Percentiles rank a stretch among this genome's conserved stretches.
These are phyloP conservation scores for Dynastes maya DNA, from an alignment of 2,888 invertebrate genomes.

Conservation along the genomic window DNA sequence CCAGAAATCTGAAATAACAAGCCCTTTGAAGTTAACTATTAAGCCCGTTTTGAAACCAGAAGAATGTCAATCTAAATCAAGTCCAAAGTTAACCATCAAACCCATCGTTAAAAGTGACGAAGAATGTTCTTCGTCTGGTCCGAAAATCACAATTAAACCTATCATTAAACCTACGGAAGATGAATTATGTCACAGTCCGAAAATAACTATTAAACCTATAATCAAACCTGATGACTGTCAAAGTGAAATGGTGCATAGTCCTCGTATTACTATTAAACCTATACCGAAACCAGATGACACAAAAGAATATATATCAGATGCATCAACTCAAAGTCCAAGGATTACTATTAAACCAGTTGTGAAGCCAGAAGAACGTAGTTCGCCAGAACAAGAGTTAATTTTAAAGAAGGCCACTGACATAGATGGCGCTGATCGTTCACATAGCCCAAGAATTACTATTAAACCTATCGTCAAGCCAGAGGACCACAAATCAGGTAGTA, in stretches of 20 bases:
- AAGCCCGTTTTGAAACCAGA: constrained; percentile 69
- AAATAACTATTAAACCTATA: constrained; percentile 76
- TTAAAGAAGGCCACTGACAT: constrained; percentile 67
- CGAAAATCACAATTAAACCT: constrained; percentile 56
- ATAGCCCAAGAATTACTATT: constrained; percentile 73
- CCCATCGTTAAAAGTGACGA: constrained; percentile 49
- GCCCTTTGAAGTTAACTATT: constrained; percentile 62
- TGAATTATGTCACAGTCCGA: constrained; percentile 62
- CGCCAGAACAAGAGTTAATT: constrained; percentile 61
- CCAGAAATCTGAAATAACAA: constrained; percentile 53
- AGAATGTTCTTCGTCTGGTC: constrained; percentile 32
- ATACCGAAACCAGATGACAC: constrained; percentile 65
- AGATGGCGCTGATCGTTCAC: constrained; percentile 56
- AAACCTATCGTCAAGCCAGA: constrained; percentile 72
- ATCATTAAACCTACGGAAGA: constrained; percentile 52
- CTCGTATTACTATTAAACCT: constrained; percentile 73
- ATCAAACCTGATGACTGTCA: constrained; percentile 65
- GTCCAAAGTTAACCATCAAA: constrained; percentile 54
- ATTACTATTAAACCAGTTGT: constrained; percentile 71
- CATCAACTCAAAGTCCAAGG: constrained; percentile 63
- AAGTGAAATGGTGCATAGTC: constrained; percentile 66
- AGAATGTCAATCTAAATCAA: constrained; percentile 58
- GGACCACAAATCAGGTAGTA: constrained; percentile 70
- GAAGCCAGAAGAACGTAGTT: constrained; percentile 64
- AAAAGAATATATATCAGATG: constrained; percentile 31